phyloP scores from a whole-genome alignment of 1,140 invertebrate genomes.

The Drosophila guanche region DNA sequence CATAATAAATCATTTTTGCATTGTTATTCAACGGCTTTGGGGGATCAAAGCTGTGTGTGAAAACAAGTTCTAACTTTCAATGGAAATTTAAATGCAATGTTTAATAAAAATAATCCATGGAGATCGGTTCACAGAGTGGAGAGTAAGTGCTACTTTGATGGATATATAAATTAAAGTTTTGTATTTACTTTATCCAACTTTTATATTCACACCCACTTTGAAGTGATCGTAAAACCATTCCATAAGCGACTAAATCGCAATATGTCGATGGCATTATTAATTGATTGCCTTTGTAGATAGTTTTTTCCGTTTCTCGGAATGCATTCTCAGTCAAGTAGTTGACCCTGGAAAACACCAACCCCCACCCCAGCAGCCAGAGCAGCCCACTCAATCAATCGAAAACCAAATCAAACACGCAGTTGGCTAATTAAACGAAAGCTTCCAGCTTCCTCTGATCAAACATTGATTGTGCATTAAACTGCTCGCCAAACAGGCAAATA shows the following conservation, averaged over 20 bases:
- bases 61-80: slow-evolving; percentile 69
- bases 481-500: slow-evolving; percentile 65
- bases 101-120: too few species aligned
- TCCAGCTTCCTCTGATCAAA: slow-evolving; percentile 62
- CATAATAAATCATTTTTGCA: slow-evolving; percentile 78
- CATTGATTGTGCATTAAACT: slow-evolving; percentile 77
- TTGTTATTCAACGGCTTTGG: slow-evolving; percentile 31
- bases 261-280: slow-evolving; percentile 59
- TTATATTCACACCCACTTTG: slow-evolving; percentile 26
- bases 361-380: not conserved
- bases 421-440: slow-evolving; percentile 74
- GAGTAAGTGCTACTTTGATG: slow-evolving; percentile 29
- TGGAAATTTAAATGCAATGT: slow-evolving; percentile 37
- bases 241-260: slow-evolving; percentile 20
- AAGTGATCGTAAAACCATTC: slow-evolving; percentile 17
- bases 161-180: slow-evolving; percentile 19
- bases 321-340: slow-evolving; percentile 53
- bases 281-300: slow-evolving; percentile 45
- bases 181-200: slow-evolving; percentile 6
- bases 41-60: slow-evolving; percentile 37
- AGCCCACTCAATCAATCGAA: slow-evolving; percentile 8
- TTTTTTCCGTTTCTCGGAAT: slow-evolving; percentile 47
- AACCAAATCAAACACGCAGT: slow-evolving; percentile 48
- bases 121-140: not conserved
- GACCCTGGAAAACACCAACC: slow-evolving; percentile 51